Evolutionary conservation across 2,888 invertebrate species (phyloP), one percentile per base, ranked within the genome.

Genomic region (Macaria liturata): DNA sequence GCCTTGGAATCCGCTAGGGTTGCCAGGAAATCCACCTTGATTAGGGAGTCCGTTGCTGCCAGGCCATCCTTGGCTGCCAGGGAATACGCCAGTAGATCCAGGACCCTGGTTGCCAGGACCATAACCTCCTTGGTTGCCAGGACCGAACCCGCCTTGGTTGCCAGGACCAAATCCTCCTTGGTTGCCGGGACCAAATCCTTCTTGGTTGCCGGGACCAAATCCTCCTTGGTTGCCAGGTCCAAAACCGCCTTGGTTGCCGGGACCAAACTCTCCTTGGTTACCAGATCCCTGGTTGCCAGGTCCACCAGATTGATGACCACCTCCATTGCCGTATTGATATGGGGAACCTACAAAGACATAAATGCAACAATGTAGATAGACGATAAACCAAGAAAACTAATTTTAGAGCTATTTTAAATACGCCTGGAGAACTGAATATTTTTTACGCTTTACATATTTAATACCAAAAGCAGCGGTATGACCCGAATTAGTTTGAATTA

Each of bases 131-230:
- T 54, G 54, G 9, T 43, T 48, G 0, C 55, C 53, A 6, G 49
- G 53, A 5, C 46, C 46, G 32, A 3, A 43, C 2, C 42, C 32
- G 5, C 42, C 42, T 49, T 61, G 61, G 8, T 51, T 20, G 3
- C 56, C 56, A 3, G 42, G 42, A 4, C 40, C 48, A 42, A 48
- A 59, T 0, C 54, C 50, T 30, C 59, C 59, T 52, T 59, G 62
- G 37, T 34, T 46, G 0, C 58, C 51, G 3, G 51, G 58, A 3
- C 52, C 48, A 46, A 31, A 57, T 0, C 59, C 45, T 3, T 49
- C 58, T 54, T 64, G 57, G n/a, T 42, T 48, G 0, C 57, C 47
- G 0, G 53, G 57, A 0, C 49, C 49, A 7, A 44, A 49, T 3
- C 57, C 57, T 0, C 56, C 53, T 30, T 54, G 54, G 9, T 43